Conservation (phyloP, 1,140 invertebrate genomes). For the Pachypsylla venusta region DNA sequence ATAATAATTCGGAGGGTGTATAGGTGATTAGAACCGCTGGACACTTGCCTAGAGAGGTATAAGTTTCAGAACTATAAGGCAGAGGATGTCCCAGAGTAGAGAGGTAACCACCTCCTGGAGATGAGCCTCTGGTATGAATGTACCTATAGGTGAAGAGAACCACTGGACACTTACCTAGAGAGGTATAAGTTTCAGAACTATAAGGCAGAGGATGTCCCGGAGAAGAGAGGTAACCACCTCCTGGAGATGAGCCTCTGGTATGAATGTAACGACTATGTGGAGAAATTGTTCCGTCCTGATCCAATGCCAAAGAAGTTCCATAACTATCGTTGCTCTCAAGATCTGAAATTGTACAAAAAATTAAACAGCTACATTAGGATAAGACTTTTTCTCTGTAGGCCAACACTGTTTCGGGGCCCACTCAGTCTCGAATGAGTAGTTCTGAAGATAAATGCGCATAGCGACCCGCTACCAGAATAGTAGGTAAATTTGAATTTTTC, state of each 20-base stretch:
- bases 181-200: constrained; percentile 39
- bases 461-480: too few relatives aligned
- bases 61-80: constrained; percentile 27
- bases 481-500: too few relatives aligned
- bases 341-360: constrained; percentile 38
- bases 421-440: too few relatives aligned
- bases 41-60: constrained; percentile 58
- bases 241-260: constrained; percentile 48
- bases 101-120: constrained; percentile 52
- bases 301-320: constrained; percentile 55
- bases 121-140: constrained; percentile 44
- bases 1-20: too few relatives aligned
- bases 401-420: too few relatives aligned
- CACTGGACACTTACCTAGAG: constrained; percentile 55
- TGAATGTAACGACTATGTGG: constrained; percentile 47
- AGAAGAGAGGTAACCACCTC: constrained; percentile 54
- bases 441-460: too few relatives aligned
- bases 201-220: constrained; percentile 36
- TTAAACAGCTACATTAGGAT: too few relatives aligned
- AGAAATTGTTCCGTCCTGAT: constrained; percentile 57
- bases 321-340: constrained; percentile 72
- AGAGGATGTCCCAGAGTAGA: constrained; percentile 45
- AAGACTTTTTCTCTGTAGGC: too few relatives aligned
- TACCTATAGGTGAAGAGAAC: too few relatives aligned
- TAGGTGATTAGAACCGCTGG: too few relatives aligned